Conservation (phyloP, 2,888 invertebrate species). For the Sturmia bella region DNA sequence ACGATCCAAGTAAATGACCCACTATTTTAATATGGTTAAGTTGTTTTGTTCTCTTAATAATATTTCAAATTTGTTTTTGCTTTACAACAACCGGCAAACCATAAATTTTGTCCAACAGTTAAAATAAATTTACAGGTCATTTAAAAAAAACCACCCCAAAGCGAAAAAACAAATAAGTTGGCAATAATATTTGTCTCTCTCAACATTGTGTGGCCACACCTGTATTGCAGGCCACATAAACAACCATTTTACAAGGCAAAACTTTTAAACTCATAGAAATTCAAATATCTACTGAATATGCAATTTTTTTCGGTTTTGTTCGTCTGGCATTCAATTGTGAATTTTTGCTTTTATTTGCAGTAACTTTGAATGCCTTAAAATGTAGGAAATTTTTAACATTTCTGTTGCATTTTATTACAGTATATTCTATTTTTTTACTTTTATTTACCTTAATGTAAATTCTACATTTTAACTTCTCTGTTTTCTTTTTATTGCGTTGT, state of each 20-base stretch:
- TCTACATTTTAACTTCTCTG: not conserved
- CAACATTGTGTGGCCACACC: slow-evolving; percentile 29
- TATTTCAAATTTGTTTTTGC: not conserved
- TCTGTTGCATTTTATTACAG: slow-evolving; percentile 27
- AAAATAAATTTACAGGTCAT: slow-evolving; percentile 14
- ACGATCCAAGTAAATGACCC: no score
- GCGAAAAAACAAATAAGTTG: slow-evolving; percentile 22
- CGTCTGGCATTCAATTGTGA: slow-evolving; percentile 17
- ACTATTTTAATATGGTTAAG: no score
- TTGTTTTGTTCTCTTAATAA: not conserved
- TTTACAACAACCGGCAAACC: not conserved
- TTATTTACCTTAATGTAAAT: slow-evolving; percentile 48
- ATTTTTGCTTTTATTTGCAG: slow-evolving; percentile 9
- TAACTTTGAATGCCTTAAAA: not conserved
- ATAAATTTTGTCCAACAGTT: slow-evolving; percentile 20
- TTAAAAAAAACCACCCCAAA: not conserved
- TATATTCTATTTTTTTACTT: not conserved
- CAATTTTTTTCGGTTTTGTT: not conserved
- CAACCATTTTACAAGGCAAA: not conserved
- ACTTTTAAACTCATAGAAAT: slow-evolving; percentile 11
- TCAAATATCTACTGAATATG: not conserved
- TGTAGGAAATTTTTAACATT: slow-evolving; percentile 8
- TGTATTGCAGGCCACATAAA: slow-evolving; percentile 36
- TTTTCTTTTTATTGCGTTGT: no score
- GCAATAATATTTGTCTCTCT: slow-evolving; percentile 36